These are phyloP conservation scores for Bacillus rossius DNA, from an alignment of 1,140 invertebrate genomes.

Conservation along the genomic window DNA sequence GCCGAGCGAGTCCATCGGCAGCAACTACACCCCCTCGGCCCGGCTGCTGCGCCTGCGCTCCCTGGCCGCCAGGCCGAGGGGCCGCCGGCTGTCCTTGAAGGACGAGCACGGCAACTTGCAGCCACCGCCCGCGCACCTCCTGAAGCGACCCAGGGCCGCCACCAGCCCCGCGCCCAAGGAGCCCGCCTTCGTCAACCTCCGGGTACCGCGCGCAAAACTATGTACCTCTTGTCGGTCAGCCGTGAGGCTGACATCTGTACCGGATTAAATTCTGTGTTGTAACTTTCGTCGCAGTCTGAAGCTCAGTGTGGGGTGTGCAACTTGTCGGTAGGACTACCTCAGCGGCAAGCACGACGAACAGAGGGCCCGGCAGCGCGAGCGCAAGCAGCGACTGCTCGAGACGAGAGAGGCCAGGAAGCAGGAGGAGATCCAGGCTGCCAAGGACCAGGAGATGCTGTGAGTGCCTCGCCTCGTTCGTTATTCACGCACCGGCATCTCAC, in stretches of 20 bases:
- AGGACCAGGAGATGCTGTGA: too few species aligned
- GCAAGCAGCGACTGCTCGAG: too few species aligned
- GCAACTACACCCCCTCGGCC: constrained; percentile 50
- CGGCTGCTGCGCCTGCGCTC: constrained; percentile 46
- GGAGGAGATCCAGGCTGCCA: too few species aligned
- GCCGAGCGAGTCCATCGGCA: constrained; percentile 59
- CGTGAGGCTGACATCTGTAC: background rate
- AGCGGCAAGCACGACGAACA: too few species aligned
- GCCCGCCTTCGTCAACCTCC: constrained; percentile 15
- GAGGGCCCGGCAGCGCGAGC: too few species aligned
- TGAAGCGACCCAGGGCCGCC: constrained; percentile 34
- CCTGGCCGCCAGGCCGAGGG: constrained; percentile 38
- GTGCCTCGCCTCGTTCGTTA: too few species aligned
- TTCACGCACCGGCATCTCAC: background rate
- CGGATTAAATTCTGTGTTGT: background rate
- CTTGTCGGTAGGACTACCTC: too few species aligned
- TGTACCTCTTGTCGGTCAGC: too few species aligned
- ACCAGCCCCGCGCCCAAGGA: constrained; percentile 10
- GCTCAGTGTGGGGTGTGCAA: background rate
- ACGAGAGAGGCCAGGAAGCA: too few species aligned
- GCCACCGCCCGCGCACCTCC: constrained; percentile 45
- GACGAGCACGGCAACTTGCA: constrained; percentile 39
- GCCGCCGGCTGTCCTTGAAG: constrained; percentile 27
- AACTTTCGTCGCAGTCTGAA: too few species aligned
- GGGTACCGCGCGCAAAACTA: too few species aligned